phyloP scores from a whole-genome alignment of 1,140 invertebrate genomes.

The Arion vulgaris region DNA sequence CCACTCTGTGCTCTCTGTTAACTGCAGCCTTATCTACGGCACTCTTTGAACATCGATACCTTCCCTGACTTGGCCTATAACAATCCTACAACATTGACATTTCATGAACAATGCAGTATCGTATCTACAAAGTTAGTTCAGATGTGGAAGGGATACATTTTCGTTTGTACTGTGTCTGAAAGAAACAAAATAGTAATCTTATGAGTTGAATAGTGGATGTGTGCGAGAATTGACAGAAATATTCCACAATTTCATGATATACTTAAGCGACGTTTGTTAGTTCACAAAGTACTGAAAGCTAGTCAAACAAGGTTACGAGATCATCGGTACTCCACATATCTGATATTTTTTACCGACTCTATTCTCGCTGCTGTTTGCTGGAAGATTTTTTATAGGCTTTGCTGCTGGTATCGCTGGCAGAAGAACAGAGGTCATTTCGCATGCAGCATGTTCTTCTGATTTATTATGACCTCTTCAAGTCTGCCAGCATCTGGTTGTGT shows the following conservation, averaged over 20 bases:
- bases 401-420: neutral
- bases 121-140: neutral
- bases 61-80: neutral
- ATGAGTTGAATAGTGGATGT: no score
- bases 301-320: neutral
- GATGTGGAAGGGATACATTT: neutral
- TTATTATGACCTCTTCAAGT: neutral
- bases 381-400: neutral
- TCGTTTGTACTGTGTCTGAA: no score
- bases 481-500: conserved; percentile 6
- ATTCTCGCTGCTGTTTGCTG: neutral
- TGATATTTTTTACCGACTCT: neutral
- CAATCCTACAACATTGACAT: neutral
- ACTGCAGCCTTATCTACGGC: neutral
- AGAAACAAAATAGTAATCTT: no score
- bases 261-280: no score
- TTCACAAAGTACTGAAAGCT: no score
- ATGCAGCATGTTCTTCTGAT: neutral
- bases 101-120: neutral
- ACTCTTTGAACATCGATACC: conserved; percentile 1
- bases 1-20: conserved; percentile 4
- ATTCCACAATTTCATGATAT: no score
- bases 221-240: no score
- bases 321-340: neutral
- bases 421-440: neutral